Evolutionary conservation across 2,888 invertebrate genomes (phyloP), one percentile per base, ranked within the genome.

Genomic region (Plagodis pulveraria): DNA sequence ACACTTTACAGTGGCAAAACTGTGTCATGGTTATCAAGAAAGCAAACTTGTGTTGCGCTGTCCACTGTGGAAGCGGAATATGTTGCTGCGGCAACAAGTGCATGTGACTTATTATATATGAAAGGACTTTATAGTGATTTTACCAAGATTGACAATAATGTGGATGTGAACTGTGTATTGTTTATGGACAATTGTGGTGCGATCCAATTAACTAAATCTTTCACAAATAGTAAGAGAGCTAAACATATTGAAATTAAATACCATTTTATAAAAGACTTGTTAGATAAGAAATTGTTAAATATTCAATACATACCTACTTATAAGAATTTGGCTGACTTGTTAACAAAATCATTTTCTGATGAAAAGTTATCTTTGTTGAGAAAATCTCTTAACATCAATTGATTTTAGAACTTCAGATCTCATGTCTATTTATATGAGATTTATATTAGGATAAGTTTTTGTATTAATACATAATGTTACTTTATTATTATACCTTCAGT

Each of bases 1-100:
- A 34, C 44, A 8, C 35, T 35, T 4, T 38, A 50, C n/a, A 9
- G 45, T 9, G n/a, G 9, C 5, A 50, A 51, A 9, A 5, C 46
- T 0, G 32, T 56, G n/a, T 6, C 45, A 10, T 56, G 56, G 56
- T 50, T 34, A 7, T 47, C 46, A 4, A 50, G 41, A 34, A 56
- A 56, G 11, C 56, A 56, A 35, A 34, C 10, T 9, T 38, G n/a
- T n/a, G n/a, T n/a, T n/a, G n/a, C n/a, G n/a, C n/a, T n/a, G n/a
- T n/a, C n/a, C n/a, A n/a, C n/a, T 6, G 56, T 44, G 6, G 56
- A 56, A 46, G 50, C 56, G 4, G 56, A 56, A 12, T 56, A 46
- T 46, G 34, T 56, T 9, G 56, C 56, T 5, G 56, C 10, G n/a
- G 56, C 56, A 8, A 22, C 10, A 8, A 8, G 12, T n/a, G 50